These are phyloP conservation scores for Muscicapa striata DNA, from an alignment of 2,797 vertebrate species.

Conservation along the genomic window DNA sequence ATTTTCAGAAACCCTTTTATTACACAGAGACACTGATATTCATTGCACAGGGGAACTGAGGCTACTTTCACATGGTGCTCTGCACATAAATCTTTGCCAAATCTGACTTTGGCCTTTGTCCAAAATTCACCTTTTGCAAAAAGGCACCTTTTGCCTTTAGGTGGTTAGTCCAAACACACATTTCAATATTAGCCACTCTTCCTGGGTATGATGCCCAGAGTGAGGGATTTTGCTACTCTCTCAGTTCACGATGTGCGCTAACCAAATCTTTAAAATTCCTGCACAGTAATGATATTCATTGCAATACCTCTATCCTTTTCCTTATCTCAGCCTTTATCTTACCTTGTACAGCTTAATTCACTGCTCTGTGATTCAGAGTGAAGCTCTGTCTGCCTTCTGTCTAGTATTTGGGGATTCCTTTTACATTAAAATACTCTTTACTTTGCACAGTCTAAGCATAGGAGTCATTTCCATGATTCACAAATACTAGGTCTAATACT, in stretches of 20 bases:
- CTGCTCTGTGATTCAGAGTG: background rate
- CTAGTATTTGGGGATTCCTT: background rate
- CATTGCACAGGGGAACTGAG: background rate
- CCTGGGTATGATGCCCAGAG: background rate
- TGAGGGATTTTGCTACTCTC: background rate
- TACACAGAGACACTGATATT: accelerated
- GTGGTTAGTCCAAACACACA: background rate
- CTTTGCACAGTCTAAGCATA: background rate
- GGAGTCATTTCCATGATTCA: background rate
- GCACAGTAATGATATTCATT: background rate
- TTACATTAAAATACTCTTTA: background rate
- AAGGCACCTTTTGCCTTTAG: background rate
- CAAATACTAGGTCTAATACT: background rate
- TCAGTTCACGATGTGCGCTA: background rate
- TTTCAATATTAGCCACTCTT: background rate
- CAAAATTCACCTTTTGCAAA: background rate
- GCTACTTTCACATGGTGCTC: background rate
- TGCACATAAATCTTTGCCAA: background rate
- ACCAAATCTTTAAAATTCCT: background rate
- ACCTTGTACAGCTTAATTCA: background rate
- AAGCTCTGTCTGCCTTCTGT: background rate
- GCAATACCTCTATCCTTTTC: background rate
- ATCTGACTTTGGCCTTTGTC: background rate
- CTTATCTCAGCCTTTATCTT: background rate
- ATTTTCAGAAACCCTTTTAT: background rate